phyloP scores from a whole-genome alignment of 2,888 invertebrate species.

The Actias luna region DNA sequence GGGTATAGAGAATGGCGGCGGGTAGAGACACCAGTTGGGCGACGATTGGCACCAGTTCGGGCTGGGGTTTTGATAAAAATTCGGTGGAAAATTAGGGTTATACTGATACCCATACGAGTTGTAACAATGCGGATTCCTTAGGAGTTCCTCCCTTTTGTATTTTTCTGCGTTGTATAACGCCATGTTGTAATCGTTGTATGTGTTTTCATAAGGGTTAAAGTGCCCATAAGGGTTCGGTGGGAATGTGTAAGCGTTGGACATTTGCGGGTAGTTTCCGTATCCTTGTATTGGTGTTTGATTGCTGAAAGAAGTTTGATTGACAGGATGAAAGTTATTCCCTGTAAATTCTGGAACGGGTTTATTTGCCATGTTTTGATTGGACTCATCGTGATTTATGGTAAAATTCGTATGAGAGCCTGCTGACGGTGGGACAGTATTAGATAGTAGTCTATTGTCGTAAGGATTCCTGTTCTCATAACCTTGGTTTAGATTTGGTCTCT shows the following conservation, averaged over 20 bases:
- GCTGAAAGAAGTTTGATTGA: slow-evolving; percentile 63
- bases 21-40: slow-evolving; percentile 84
- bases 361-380: slow-evolving; percentile 52
- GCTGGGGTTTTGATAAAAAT: slow-evolving; percentile 79
- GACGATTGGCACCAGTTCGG: slow-evolving; percentile 81
- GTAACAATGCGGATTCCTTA: slow-evolving; percentile 77
- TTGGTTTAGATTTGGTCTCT: slow-evolving; percentile 64
- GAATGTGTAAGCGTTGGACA: slow-evolving; percentile 71
- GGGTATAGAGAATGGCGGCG: slow-evolving; percentile 77
- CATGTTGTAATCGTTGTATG: slow-evolving; percentile 76
- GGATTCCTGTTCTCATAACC: slow-evolving; percentile 73
- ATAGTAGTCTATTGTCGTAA: slow-evolving; percentile 59
- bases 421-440: slow-evolving; percentile 46
- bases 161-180: slow-evolving; percentile 80
- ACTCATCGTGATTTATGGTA: slow-evolving; percentile 71
- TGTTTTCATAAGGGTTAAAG: slow-evolving; percentile 77
- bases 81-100: slow-evolving; percentile 76
- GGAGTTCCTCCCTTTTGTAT: slow-evolving; percentile 76
- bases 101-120: slow-evolving; percentile 83
- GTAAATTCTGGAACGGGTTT: slow-evolving; percentile 63
- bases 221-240: slow-evolving; percentile 74
- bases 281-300: slow-evolving; percentile 70
- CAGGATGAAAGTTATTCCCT: slow-evolving; percentile 67
- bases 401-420: slow-evolving; percentile 62
- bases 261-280: slow-evolving; percentile 75